Conservation (phyloP, 2,888 invertebrate species). For the Callimorpha dominula region DNA sequence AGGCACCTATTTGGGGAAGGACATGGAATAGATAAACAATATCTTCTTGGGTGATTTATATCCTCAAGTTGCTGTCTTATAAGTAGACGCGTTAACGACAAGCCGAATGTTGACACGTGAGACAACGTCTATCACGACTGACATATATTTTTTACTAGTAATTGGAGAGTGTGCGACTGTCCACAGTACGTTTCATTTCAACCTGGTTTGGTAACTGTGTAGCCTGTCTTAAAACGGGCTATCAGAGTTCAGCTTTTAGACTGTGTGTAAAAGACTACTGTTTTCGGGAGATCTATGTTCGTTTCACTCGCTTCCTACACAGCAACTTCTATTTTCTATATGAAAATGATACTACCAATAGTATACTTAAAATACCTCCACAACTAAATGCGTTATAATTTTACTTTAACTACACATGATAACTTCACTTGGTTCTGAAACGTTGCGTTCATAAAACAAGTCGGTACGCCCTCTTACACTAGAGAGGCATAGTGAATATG, state of each 20-base stretch:
- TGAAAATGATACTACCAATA: too few relatives aligned
- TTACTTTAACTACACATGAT: neutral
- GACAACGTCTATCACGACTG: too few relatives aligned
- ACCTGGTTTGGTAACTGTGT: neutral
- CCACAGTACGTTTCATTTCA: neutral
- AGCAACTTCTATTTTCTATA: neutral
- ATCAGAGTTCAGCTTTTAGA: neutral
- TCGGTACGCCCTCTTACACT: conserved; percentile 23
- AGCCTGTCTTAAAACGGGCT: neutral
- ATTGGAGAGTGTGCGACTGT: neutral
- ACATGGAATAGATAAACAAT: neutral
- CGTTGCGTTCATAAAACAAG: conserved; percentile 4
- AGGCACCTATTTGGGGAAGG: neutral
- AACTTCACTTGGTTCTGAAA: neutral
- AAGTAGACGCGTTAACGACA: too few relatives aligned
- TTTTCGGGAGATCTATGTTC: neutral
- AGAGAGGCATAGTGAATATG: conserved; percentile 41
- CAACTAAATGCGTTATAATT: too few relatives aligned
- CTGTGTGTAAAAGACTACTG: neutral
- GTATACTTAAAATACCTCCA: too few relatives aligned
- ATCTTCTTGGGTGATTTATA: neutral
- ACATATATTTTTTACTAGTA: neutral
- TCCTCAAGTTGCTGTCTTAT: neutral
- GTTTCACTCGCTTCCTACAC: neutral
- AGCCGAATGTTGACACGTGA: too few relatives aligned